Percentiles rank a stretch among this genome's conserved stretches.
phyloP scores from a whole-genome alignment of 2,888 invertebrate genomes.

The Polyommatus iphigenia region DNA sequence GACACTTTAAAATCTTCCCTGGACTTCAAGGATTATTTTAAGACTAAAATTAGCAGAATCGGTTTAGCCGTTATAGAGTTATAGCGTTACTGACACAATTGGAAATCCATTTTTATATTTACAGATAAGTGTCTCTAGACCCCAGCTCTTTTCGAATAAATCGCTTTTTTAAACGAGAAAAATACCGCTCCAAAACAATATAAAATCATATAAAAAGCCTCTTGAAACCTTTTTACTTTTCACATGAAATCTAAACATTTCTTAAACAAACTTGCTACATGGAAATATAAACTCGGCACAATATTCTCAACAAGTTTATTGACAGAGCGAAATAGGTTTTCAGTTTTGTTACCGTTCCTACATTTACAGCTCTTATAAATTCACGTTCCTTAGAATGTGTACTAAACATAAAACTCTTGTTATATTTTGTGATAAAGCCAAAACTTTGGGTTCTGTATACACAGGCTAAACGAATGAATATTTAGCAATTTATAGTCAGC shows the following conservation, averaged over 20 bases:
- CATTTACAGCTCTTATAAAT: slow-evolving; percentile 2
- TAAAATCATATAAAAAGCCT: not conserved
- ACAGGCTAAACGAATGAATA: not conserved
- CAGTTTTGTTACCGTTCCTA: slow-evolving; percentile 20
- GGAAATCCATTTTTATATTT: too few species aligned
- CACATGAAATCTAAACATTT: not conserved
- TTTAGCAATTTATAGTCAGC: not conserved
- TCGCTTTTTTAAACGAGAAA: too few species aligned
- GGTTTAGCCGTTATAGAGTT: too few species aligned
- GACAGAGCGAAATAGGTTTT: slow-evolving; percentile 24
- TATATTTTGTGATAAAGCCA: not conserved
- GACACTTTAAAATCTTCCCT: too few species aligned
- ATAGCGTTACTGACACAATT: too few species aligned
- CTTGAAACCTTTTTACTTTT: slow-evolving; percentile 5
- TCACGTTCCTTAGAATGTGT: not conserved
- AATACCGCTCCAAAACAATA: not conserved
- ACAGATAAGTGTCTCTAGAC: too few species aligned
- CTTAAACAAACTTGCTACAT: slow-evolving; percentile 7
- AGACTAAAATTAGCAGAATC: too few species aligned
- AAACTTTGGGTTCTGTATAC: not conserved
- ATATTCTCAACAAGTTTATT: slow-evolving; percentile 24
- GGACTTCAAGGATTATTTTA: too few species aligned
- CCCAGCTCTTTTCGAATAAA: not conserved
- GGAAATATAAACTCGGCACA: not conserved
- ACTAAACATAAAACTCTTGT: slow-evolving; percentile 1